A percentile compares a stretch with the other conserved stretches of the same genome.
These are phyloP conservation scores for Callocephalon fimbriatum DNA, from an alignment of 2,113 vertebrate genomes.

Conservation along the genomic window DNA sequence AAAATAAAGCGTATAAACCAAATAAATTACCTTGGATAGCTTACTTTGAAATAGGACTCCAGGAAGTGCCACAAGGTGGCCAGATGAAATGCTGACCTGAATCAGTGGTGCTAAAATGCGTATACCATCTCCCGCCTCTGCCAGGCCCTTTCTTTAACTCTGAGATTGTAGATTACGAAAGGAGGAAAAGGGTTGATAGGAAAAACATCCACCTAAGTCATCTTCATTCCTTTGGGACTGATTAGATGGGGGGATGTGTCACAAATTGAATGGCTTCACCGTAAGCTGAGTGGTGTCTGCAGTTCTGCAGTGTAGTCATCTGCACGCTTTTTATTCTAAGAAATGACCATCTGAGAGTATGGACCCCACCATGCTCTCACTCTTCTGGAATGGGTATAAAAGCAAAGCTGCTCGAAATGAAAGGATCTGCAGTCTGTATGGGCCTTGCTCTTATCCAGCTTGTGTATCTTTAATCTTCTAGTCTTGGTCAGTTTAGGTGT, in stretches of 20 bases:
- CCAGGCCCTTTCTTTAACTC: background rate
- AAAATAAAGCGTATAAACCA: constrained; percentile 62
- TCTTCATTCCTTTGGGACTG: background rate
- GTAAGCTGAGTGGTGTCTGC: background rate
- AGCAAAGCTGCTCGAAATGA: background rate
- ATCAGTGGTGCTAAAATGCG: background rate
- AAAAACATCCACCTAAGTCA: background rate
- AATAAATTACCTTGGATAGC: constrained; percentile 59
- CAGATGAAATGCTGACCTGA: constrained; percentile 47
- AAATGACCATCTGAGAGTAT: background rate
- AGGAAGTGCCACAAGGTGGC: constrained; percentile 31
- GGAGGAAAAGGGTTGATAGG: background rate
- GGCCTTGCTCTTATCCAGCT: background rate
- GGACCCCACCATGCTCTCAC: background rate
- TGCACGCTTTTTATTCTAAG: background rate
- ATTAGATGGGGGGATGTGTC: background rate
- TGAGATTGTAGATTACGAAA: background rate
- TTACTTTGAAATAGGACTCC: constrained; percentile 59
- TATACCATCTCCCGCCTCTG: background rate
- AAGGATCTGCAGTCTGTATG: background rate
- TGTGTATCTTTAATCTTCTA: background rate
- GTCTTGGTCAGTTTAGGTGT: background rate
- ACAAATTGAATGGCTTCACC: background rate
- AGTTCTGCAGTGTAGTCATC: background rate
- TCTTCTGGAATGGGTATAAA: background rate